Evolutionary conservation across 2,888 invertebrate species (phyloP), one percentile per base, ranked within the genome.

Genomic region (Amphimallon solstitiale): DNA sequence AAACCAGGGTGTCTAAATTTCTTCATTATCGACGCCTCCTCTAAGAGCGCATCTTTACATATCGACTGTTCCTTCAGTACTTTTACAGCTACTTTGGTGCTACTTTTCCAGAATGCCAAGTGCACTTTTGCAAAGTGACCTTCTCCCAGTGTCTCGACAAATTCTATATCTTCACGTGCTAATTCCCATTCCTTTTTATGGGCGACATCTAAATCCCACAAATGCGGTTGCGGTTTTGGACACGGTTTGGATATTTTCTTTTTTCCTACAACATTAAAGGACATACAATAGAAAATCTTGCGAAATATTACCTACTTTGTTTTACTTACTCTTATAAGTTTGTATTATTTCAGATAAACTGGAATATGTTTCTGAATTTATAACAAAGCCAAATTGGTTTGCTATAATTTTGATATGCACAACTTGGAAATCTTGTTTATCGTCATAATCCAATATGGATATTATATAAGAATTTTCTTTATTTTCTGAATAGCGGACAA

Each of bases 11-110:
- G 99, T 59, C 97, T 89, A 85, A 98, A 95, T 82, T 97, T 95
- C 80, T 99, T 99, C 99, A 99, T 99, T 71, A 99, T 98, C 72
- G 93, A 92, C 2, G 98, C 98, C 83, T 99, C 99, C 83, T 97
- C 93, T 1, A 99, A 87, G 87, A 99, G 99, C 1, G 97, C 98
- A 75, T 93, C 92, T 6, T 95, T 94, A 19, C 96, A 95, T 98
- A 99, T 99, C 9, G 97, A 94, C 69, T 98, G 98, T 76, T 95
- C 93, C 74, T 97, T 90, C 45, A 99, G 84, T 0, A 97, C 98
- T 84, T 99, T 99, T 15, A 99, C 95, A 48, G 98, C 98, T 63
- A 99, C 98, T 85, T 98, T 97, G 72, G 93, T 96, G 77, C 91
- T 93, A 78, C 94, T 94, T 77, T 95, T 87, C 96, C 98, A 98